A percentile compares a stretch with the other conserved stretches of the same genome.
These are phyloP conservation scores for Mareca strepera DNA, from an alignment of 2,797 vertebrate species.

Conservation along the genomic window DNA sequence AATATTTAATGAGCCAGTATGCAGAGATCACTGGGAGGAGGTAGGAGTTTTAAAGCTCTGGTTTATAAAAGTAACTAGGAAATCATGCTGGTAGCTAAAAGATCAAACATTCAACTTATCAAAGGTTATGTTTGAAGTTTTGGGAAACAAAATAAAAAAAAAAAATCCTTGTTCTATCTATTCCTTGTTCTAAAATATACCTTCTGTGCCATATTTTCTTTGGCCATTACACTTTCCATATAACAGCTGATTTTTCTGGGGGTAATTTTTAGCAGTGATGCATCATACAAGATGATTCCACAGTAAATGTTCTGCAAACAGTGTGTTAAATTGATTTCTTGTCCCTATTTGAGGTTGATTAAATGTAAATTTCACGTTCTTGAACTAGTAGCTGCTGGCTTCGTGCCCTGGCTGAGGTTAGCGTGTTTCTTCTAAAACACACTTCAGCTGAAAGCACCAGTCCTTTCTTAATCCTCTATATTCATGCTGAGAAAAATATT, in stretches of 20 bases:
- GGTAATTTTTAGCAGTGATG: neutral
- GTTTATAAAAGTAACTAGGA: conserved; percentile 64
- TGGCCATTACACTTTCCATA: neutral
- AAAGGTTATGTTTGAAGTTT: conserved; percentile 66
- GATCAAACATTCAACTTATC: conserved; percentile 67
- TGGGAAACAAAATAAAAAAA: conserved; percentile 50
- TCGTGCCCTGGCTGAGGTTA: neutral
- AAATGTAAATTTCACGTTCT: conserved; percentile 45
- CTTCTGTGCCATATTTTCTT: conserved; percentile 16
- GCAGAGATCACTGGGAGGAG: conserved; percentile 49
- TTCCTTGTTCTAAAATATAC: conserved; percentile 7
- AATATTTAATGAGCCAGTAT: conserved; percentile 64
- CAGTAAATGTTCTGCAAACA: conserved; percentile 26
- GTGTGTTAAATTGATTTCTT: conserved; percentile 45
- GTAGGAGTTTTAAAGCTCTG: conserved; percentile 53
- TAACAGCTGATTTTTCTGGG: conserved; percentile 5
- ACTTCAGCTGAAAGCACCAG: neutral
- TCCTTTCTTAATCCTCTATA: neutral
- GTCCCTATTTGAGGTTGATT: neutral
- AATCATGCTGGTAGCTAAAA: conserved; percentile 65
- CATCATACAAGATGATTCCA: neutral
- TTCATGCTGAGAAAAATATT: neutral
- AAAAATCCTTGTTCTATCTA: conserved; percentile 9
- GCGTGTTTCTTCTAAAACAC: neutral
- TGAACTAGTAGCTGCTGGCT: conserved; percentile 11